Conservation (phyloP, 2,888 invertebrate genomes). For the Chalcosyrphus nemorum region DNA sequence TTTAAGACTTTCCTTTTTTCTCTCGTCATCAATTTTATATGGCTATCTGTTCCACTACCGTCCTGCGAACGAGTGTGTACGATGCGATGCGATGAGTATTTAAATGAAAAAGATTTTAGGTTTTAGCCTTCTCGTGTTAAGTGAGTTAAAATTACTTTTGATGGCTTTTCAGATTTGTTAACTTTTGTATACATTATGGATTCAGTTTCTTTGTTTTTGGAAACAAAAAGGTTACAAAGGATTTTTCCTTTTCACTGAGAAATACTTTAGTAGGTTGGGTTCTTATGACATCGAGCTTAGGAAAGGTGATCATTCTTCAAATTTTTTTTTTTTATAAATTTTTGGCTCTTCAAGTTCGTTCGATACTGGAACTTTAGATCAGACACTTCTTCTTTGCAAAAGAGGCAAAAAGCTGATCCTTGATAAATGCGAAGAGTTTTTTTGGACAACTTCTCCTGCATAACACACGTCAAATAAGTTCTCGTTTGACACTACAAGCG, state of each 20-base stretch:
- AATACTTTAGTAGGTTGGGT: background rate
- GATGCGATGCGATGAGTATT: too few relatives aligned
- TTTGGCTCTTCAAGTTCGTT: too few relatives aligned
- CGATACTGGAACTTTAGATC: too few relatives aligned
- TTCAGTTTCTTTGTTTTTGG: constrained; percentile 2
- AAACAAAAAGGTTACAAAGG: constrained; percentile 5
- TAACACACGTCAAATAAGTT: too few relatives aligned
- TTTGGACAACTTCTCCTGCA: too few relatives aligned
- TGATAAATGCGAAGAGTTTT: too few relatives aligned
- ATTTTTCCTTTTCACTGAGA: background rate
- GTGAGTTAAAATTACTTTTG: constrained; percentile 35
- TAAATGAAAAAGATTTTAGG: constrained; percentile 17
- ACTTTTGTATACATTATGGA: constrained; percentile 31
- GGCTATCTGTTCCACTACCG: constrained; percentile 29
- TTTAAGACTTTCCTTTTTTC: constrained; percentile 43
- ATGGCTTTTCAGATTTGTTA: constrained; percentile 45
- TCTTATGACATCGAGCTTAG: too few relatives aligned
- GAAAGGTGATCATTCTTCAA: too few relatives aligned
- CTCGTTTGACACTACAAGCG: too few relatives aligned
- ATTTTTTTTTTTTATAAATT: too few relatives aligned
- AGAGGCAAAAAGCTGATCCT: too few relatives aligned
- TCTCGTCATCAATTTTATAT: constrained; percentile 44
- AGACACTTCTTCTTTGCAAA: too few relatives aligned
- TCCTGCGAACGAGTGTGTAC: background rate
- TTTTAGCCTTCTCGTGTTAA: constrained; percentile 13